These are phyloP conservation scores for Cataglyphis cursor DNA, from an alignment of 2,888 invertebrate species.

Conservation along the genomic window DNA sequence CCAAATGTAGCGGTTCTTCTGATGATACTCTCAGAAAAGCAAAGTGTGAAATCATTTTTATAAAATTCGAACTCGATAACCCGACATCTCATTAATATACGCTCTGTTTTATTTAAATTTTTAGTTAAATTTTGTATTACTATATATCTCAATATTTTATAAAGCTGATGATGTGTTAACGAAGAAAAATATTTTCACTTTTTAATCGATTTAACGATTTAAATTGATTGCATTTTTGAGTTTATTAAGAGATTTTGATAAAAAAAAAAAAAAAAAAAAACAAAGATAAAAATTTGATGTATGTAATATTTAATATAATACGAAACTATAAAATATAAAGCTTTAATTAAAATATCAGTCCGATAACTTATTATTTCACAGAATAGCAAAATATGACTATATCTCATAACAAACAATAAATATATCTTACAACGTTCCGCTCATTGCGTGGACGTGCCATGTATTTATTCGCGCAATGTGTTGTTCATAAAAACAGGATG, in stretches of 20 bases:
- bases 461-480: slow-evolving; percentile 12
- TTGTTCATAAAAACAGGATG: slow-evolving; percentile 3
- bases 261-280: neutral
- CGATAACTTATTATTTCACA: slow-evolving; percentile 4
- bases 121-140: neutral
- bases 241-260: neutral
- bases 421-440: neutral
- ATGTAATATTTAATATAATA: neutral
- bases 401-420: neutral
- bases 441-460: neutral
- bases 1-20: slow-evolving; percentile 55
- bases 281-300: neutral
- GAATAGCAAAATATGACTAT: slow-evolving; percentile 2
- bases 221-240: neutral
- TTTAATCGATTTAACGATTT: neutral
- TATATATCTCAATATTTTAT: neutral
- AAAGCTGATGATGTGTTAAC: neutral
- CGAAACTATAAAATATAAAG: neutral
- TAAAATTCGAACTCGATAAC: slow-evolving; percentile 9
- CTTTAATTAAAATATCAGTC: slow-evolving; percentile 15
- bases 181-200: neutral
- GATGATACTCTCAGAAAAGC: slow-evolving; percentile 49
- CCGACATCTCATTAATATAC: neutral
- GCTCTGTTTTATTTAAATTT: neutral
- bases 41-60: slow-evolving; percentile 27